Conservation (phyloP, 35 echinoderm and acorn worm species). For the Anneissia japonica region DNA sequence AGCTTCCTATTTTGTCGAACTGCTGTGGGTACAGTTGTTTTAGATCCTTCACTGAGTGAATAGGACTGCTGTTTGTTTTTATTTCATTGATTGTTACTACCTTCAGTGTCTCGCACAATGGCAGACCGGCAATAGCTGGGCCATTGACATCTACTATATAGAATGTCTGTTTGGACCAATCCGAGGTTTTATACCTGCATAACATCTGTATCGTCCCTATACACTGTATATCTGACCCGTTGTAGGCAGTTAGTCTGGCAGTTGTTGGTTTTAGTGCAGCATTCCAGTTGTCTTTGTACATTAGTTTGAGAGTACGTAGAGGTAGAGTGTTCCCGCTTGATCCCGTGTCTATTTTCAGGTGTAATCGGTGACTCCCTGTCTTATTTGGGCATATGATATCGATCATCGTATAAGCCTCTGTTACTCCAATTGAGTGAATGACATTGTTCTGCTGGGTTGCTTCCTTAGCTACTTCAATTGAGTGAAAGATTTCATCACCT, state of each 20-base stretch:
- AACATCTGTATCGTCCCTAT: constrained; percentile 22
- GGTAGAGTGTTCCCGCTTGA: constrained; percentile 43
- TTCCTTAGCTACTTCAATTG: no score
- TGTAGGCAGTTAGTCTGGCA: constrained; percentile 36
- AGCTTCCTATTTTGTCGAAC: constrained; percentile 32
- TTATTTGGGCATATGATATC: constrained; percentile 27
- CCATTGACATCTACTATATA: constrained; percentile 37
- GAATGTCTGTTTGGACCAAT: constrained; percentile 18
- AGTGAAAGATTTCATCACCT: no score
- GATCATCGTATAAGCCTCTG: not conserved
- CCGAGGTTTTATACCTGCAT: constrained; percentile 33
- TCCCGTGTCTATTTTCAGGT: constrained; percentile 20
- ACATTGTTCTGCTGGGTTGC: no score
- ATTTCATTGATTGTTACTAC: constrained; percentile 36
- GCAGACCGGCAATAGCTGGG: constrained; percentile 37
- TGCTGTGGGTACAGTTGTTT: not conserved
- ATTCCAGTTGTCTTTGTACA: constrained; percentile 32
- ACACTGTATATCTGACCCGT: constrained; percentile 25
- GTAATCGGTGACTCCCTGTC: not conserved
- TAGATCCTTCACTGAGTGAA: not conserved
- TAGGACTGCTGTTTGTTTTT: not conserved
- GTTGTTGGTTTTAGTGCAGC: not conserved
- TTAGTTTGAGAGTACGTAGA: constrained; percentile 41
- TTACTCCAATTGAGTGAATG: no score
- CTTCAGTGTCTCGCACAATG: constrained; percentile 22